Evolutionary conservation across 1,140 invertebrate genomes (phyloP), one percentile per base, ranked within the genome.

Genomic region (Heterodera carotae): DNA sequence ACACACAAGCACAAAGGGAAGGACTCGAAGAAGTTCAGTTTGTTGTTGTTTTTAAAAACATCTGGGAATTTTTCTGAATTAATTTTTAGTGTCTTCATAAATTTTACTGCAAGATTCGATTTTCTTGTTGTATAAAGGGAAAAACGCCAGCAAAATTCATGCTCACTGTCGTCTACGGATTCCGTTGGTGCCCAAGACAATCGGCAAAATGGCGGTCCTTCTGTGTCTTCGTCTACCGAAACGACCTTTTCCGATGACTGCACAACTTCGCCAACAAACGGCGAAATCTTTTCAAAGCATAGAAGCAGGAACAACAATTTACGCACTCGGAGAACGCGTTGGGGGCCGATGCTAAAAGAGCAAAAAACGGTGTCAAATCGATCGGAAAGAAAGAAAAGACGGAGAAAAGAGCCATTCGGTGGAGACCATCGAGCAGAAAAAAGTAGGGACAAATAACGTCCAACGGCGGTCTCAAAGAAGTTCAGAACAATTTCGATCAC

Each of bases 401-500:
- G 59, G 25, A 74, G 53, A 27, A 33, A 64, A 64, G 34, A 74
- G 56, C 4, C 29, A 62, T 29, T 33, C 36, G 72, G 25, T 15
- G 12, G 34, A 27, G 27, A 66, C 31, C 22, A 5, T 22, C 62
- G 33, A 2, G 22, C 1, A 31, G 25, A 31, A 27, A 66, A 66
- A 66, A 34, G 62, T 66, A 15, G 12, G 22, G 3, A 15, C 1
- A 12, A 5, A 34, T 5, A 66, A 34, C 4, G 12, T 29, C n/a
- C n/a, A n/a, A n/a, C n/a, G n/a, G n/a, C n/a, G n/a, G 25, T 56
- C n/a, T 3, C 12, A 25, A 56, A 25, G 3, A 34, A 18, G 12
- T 78, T 67, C 36, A 78, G 76, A 79, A 31, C 34, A 43, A 31
- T 77, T 78, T 53, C 77, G 64, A 7, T 76, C 76, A 25, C 31